Conservation (phyloP, 2,888 invertebrate species). For the Syrista parreyssii region DNA sequence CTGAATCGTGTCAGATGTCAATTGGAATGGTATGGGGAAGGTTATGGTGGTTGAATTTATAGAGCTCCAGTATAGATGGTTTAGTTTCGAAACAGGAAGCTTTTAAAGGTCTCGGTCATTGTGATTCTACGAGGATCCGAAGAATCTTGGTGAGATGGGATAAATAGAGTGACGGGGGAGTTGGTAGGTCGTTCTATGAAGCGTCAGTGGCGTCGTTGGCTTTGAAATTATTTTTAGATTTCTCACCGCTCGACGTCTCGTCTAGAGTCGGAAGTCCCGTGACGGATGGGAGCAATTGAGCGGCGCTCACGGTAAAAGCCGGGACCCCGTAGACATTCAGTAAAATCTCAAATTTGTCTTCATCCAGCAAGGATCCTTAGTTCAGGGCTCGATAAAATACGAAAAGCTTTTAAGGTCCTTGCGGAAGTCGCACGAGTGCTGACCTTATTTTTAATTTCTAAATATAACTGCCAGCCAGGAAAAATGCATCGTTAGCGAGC, state of each 20-base stretch:
- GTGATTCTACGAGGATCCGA: not conserved
- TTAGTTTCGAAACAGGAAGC: not conserved
- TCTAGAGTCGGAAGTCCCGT: constrained; percentile 37
- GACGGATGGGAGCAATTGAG: constrained; percentile 45
- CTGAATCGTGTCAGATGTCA: not conserved
- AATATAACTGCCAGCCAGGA: not conserved
- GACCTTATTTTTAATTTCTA: constrained; percentile 42
- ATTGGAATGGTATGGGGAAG: not conserved
- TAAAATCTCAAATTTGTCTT: constrained; percentile 42
- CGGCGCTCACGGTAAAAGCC: constrained; percentile 34
- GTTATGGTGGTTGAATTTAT: not conserved
- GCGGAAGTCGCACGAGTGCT: constrained; percentile 22
- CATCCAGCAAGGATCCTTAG: constrained; percentile 25
- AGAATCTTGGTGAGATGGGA: not conserved
- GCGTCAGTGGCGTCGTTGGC: constrained; percentile 29
- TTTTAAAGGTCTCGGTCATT: not conserved
- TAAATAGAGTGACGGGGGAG: not conserved
- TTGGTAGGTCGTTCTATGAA: not conserved
- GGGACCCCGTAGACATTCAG: constrained; percentile 26
- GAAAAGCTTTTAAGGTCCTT: constrained; percentile 43
- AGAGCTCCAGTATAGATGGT: not conserved
- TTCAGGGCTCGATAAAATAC: constrained; percentile 25
- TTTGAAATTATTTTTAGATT: constrained; percentile 42
- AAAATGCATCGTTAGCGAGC: not conserved
- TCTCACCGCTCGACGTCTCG: constrained; percentile 25